phyloP scores from a whole-genome alignment of 2,113 vertebrate species.

The Isurus oxyrinchus region DNA sequence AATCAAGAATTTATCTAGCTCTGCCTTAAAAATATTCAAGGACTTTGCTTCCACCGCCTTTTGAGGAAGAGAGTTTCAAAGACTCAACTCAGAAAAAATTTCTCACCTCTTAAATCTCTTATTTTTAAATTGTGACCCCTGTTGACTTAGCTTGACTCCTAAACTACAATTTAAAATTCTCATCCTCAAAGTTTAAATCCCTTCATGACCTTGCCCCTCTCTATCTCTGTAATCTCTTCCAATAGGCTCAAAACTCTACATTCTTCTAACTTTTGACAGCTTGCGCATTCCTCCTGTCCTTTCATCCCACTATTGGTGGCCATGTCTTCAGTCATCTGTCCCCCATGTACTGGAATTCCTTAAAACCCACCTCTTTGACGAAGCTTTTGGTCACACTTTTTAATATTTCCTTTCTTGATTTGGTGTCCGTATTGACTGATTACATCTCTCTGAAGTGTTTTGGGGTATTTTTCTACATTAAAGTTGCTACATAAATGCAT shows the following conservation, averaged over 20 bases:
- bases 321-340: background rate
- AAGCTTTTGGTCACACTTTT: background rate
- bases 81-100: no score
- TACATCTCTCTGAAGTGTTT: background rate
- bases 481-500: background rate
- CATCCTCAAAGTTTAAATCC: background rate
- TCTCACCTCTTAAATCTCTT: no score
- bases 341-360: background rate
- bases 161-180: background rate
- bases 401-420: background rate
- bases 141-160: background rate
- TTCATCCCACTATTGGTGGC: background rate
- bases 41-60: no score
- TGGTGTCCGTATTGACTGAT: background rate
- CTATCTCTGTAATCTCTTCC: background rate
- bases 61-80: no score
- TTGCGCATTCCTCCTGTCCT: background rate
- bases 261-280: background rate
- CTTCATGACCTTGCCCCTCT: background rate
- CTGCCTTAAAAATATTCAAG: no score
- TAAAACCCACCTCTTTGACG: background rate
- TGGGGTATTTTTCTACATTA: slow-evolving; percentile 9
- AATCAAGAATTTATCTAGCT: no score
- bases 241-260: background rate
- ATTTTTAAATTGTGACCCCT: background rate